A percentile compares a stretch with the other conserved stretches of the same genome.
Conservation (phyloP, 2,888 invertebrate genomes). For the Troides oblongomaculatus region DNA sequence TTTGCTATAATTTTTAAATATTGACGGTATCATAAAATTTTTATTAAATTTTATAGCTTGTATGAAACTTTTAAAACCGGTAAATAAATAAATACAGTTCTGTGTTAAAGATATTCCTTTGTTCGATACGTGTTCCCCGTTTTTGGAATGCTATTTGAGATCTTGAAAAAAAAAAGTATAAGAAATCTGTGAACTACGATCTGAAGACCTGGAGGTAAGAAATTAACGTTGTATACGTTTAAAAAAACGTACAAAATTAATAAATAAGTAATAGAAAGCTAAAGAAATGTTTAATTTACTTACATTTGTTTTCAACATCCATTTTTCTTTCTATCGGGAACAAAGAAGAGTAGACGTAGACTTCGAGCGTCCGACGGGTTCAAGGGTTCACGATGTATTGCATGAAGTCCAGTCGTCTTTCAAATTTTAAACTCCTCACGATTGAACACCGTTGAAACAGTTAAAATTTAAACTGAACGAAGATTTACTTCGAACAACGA, state of each 20-base stretch:
- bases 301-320: slow-evolving; percentile 71
- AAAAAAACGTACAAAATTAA: background rate
- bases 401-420: slow-evolving; percentile 36
- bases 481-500: slow-evolving; percentile 37
- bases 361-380: slow-evolving; percentile 48
- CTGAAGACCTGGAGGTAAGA: too few species aligned
- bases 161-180: too few species aligned
- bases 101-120: too few species aligned
- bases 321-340: slow-evolving; percentile 43
- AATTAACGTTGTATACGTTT: too few species aligned
- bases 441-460: slow-evolving; percentile 56
- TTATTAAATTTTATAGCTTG: too few species aligned
- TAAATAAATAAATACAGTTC: too few species aligned
- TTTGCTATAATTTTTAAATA: too few species aligned
- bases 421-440: slow-evolving; percentile 36
- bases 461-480: slow-evolving; percentile 54
- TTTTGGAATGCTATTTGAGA: too few species aligned
- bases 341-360: slow-evolving; percentile 40
- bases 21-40: too few species aligned
- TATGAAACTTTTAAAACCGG: too few species aligned
- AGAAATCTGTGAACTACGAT: too few species aligned
- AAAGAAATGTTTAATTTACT: slow-evolving; percentile 39
- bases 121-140: too few species aligned
- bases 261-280: background rate
- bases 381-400: slow-evolving; percentile 44